A percentile compares a stretch with the other conserved stretches of the same genome.
Conservation (phyloP, 2,888 invertebrate species). For the Lycophotia porphyrea region DNA sequence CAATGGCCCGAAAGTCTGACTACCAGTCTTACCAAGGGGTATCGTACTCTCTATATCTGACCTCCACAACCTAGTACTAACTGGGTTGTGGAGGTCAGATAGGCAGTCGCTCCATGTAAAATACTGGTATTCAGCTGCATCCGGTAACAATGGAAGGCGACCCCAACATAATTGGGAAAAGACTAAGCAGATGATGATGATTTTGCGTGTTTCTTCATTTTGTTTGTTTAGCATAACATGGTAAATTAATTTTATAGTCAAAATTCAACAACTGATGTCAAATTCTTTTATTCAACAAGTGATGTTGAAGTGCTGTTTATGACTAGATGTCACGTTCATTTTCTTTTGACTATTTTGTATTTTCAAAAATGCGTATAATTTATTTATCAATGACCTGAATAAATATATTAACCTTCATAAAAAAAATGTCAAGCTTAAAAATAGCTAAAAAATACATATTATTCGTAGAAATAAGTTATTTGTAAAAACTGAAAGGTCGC, state of each 20-base stretch:
- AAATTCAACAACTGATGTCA: neutral
- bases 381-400: neutral
- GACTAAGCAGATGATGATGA: neutral
- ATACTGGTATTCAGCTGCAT: neutral
- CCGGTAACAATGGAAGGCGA: neutral
- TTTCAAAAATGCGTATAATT: neutral
- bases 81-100: neutral
- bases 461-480: conserved; percentile 29
- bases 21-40: neutral
- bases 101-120: neutral
- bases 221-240: neutral
- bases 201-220: neutral
- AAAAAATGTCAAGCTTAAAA: neutral
- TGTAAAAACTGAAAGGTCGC: conserved; percentile 38
- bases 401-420: neutral
- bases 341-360: neutral
- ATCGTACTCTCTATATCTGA: too few relatives aligned
- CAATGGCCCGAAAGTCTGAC: neutral
- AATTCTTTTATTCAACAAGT: neutral
- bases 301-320: neutral
- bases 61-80: neutral
- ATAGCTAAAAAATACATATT: conserved; percentile 12
- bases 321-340: neutral
- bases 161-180: neutral
- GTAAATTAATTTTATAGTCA: neutral